Percentiles rank a stretch among this genome's conserved stretches.
phyloP scores from a whole-genome alignment of 1,140 invertebrate genomes.

The Phenacoccus solenopsis region DNA sequence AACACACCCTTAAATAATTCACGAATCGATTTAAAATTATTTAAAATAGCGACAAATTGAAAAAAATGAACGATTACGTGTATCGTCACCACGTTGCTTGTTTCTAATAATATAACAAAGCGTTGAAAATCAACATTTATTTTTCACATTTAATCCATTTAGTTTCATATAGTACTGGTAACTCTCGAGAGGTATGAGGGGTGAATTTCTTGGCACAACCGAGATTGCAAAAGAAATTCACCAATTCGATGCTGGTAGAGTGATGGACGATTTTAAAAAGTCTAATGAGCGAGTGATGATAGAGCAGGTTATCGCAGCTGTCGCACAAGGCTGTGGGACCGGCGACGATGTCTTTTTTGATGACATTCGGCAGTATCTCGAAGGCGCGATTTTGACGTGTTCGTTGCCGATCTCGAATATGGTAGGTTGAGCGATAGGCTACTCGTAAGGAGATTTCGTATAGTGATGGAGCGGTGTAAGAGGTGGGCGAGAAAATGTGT shows the following conservation, averaged over 20 bases:
- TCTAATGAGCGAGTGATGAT: not conserved
- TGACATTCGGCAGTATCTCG: not conserved
- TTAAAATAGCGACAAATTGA: too few relatives aligned
- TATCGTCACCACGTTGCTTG: too few relatives aligned
- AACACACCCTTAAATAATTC: too few relatives aligned
- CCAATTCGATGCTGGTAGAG: not conserved
- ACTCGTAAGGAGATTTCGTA: not conserved
- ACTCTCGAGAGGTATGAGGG: not conserved
- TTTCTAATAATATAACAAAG: too few relatives aligned
- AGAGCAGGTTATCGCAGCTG: not conserved
- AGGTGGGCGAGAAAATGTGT: not conserved
- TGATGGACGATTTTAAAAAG: not conserved
- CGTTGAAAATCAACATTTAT: too few relatives aligned
- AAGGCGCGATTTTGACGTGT: not conserved
- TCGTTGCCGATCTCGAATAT: not conserved
- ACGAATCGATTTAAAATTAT: too few relatives aligned
- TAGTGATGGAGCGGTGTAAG: not conserved
- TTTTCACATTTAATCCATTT: not conserved
- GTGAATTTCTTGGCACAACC: not conserved
- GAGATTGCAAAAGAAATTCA: not conserved
- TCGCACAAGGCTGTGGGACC: not conserved
- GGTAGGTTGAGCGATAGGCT: not conserved
- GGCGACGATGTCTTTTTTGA: not conserved
- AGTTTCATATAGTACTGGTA: not conserved
- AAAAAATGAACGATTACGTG: too few relatives aligned